phyloP scores from a whole-genome alignment of 2,888 invertebrate species.

The Glyphotaelius pellucidus region DNA sequence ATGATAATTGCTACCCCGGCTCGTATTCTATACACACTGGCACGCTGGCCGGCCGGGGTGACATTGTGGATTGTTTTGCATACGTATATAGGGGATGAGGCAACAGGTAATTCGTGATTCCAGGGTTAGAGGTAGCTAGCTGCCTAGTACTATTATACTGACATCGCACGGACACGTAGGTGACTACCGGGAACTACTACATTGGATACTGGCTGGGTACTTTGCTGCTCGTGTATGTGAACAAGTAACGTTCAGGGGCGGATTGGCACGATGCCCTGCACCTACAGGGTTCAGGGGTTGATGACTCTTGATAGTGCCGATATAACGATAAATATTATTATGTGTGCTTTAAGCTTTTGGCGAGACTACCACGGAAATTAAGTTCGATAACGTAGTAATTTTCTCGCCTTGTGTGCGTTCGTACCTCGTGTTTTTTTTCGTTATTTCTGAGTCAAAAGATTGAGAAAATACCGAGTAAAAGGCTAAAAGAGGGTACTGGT shows the following conservation, averaged over 20 bases:
- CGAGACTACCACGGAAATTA: neutral
- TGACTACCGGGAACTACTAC: neutral
- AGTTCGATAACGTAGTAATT: too few species aligned
- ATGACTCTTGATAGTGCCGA: neutral
- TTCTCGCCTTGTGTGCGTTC: too few species aligned
- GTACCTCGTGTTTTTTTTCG: too few species aligned
- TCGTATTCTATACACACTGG: neutral
- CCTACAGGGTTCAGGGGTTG: neutral
- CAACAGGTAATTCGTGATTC: constrained; percentile 37
- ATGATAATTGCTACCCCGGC: neutral
- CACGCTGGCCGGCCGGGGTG: neutral
- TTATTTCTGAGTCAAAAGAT: too few species aligned
- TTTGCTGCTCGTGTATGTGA: neutral
- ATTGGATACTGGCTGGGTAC: neutral
- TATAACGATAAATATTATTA: neutral
- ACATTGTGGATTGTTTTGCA: constrained; percentile 30
- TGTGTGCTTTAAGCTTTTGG: neutral
- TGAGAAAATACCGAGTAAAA: too few species aligned
- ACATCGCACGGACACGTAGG: neutral
- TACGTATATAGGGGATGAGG: constrained; percentile 13
- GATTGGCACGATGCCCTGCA: neutral
- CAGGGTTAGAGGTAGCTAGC: neutral
- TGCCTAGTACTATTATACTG: neutral
- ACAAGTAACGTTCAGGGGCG: neutral
- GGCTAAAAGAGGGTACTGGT: too few species aligned